Conservation (phyloP, 2,888 invertebrate species). For the Cephonodes hylas region DNA sequence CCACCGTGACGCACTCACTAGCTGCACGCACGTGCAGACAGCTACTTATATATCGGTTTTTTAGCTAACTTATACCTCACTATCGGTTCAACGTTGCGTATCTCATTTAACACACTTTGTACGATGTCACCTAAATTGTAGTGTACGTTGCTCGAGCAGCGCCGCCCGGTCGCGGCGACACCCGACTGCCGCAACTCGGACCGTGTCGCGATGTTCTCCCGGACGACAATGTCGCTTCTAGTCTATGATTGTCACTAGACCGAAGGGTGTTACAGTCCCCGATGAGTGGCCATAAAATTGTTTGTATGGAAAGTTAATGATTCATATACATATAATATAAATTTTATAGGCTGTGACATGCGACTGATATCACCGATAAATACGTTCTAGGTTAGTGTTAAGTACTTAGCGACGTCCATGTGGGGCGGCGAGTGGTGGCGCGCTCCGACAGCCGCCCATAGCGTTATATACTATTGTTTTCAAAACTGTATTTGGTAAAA, state of each 20-base stretch:
- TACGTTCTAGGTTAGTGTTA: conserved; percentile 36
- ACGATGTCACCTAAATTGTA: background rate
- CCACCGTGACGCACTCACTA: background rate
- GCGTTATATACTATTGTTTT: too few relatives aligned
- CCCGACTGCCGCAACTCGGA: background rate
- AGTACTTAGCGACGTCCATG: conserved; percentile 23
- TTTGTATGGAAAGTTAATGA: conserved; percentile 10
- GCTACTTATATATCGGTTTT: too few relatives aligned
- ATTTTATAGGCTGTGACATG: conserved; percentile 47
- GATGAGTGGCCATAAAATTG: conserved; percentile 16
- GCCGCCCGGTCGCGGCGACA: background rate
- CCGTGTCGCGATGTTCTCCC: background rate
- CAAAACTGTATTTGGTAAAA: conserved; percentile 11
- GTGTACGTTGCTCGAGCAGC: background rate
- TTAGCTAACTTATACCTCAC: background rate
- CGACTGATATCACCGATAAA: conserved; percentile 46
- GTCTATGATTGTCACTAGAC: conserved; percentile 13
- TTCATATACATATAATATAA: conserved; percentile 29
- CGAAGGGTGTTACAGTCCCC: conserved; percentile 29
- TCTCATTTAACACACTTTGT: background rate
- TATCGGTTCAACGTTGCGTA: background rate
- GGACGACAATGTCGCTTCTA: conserved; percentile 14
- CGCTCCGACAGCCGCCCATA: too few relatives aligned
- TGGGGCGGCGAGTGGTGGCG: conserved; percentile 3
- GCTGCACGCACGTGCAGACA: conserved; percentile 12